Conservation (phyloP, 2,113 vertebrate species). For the Hystrix cristata region DNA sequence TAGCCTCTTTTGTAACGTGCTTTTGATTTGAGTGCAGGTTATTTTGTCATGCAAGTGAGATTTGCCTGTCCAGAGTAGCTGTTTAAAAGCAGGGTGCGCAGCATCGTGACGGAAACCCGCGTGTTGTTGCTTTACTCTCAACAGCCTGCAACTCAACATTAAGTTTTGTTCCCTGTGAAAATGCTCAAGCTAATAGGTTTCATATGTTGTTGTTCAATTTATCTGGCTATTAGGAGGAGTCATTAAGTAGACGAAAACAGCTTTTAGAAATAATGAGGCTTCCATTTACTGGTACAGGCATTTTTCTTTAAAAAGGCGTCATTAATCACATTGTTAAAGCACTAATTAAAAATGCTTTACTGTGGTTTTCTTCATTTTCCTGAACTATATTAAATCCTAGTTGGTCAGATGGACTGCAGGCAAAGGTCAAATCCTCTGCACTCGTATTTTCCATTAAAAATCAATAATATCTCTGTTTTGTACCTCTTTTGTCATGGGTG, state of each 20-base stretch:
- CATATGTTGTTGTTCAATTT: slow-evolving; percentile 80
- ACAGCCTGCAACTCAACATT: slow-evolving; percentile 64
- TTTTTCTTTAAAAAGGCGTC: slow-evolving; percentile 82
- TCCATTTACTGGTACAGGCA: slow-evolving; percentile 80
- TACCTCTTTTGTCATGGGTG: background rate
- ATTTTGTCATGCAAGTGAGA: slow-evolving; percentile 34
- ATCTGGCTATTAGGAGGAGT: slow-evolving; percentile 79
- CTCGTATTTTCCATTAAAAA: slow-evolving; percentile 67
- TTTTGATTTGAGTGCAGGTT: slow-evolving; percentile 7
- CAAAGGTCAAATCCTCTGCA: slow-evolving; percentile 73
- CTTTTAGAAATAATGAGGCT: slow-evolving; percentile 84
- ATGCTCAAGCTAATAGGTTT: slow-evolving; percentile 81
- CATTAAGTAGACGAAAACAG: slow-evolving; percentile 80
- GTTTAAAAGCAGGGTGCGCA: slow-evolving; percentile 53
- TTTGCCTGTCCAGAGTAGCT: background rate
- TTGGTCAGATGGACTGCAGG: slow-evolving; percentile 36
- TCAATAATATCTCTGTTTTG: slow-evolving; percentile 17
- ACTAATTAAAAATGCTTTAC: slow-evolving; percentile 82
- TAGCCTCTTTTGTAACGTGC: background rate
- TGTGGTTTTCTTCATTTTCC: slow-evolving; percentile 81
- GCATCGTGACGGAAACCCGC: slow-evolving; percentile 65
- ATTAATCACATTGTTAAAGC: slow-evolving; percentile 84
- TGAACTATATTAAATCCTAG: slow-evolving; percentile 77
- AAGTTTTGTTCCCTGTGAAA: slow-evolving; percentile 77
- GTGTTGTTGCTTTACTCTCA: slow-evolving; percentile 78